Evolutionary conservation across 2,888 invertebrate genomes (phyloP), one percentile per base, ranked within the genome.

Genomic region (Leptura quadrifasciata): DNA sequence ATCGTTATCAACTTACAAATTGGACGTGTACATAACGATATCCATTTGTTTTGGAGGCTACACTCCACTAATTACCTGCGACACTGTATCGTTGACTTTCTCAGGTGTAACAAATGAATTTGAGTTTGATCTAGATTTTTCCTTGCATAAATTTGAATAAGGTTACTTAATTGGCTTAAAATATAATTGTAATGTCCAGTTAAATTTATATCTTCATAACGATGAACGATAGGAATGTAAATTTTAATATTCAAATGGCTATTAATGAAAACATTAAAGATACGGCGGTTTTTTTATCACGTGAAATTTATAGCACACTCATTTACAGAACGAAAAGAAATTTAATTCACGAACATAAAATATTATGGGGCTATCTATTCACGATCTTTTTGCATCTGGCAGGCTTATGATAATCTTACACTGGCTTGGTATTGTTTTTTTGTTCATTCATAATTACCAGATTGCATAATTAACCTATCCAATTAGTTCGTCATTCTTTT

Each of bases 1-100:
- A 60, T 70, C 52, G 70, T 57, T 70, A 70, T 70, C 70, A 70
- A 60, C 60, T 60, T 70, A 70, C 60, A 60, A 70, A 70, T 70
- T 70, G 69, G 69, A 70, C 60, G 39, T 70, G 20, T 70, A 61
- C 60, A 39, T 70, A 70, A 70, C 52, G 39, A 60, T 60, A 35
- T 70, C 27, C 70, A 70, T 70, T 70, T 70, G 27, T 60, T 70
- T 70, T 60, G 55, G 58, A 70, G 60, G 52, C 60, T 60, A 39
- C 24, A 60, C 47, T 18, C 10, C 20, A 21, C 8, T 70, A 70
- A 70, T 61, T 70, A 60, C 15, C 27, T 21, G 17, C 67, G 67
- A 55, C 67, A 67, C 24, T 24, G 18, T 55, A 55, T 52, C 31
- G 31, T 31, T 27, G 57, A n/a, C 27, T 47, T 31, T 18, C 27